Conservation (phyloP, 2,113 vertebrate genomes). For the Grallaria varia region DNA sequence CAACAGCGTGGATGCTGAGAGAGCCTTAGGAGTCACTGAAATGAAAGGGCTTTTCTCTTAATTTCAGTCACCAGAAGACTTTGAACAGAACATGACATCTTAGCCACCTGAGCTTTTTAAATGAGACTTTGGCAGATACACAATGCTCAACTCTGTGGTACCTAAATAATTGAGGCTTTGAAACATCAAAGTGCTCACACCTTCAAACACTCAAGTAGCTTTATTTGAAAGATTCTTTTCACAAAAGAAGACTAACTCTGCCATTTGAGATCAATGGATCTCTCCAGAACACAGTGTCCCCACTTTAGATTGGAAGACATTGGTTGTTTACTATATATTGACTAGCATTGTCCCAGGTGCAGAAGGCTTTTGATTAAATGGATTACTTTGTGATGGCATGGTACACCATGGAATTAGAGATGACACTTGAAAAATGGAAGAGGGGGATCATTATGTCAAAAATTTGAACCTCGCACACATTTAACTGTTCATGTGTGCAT, state of each 20-base stretch:
- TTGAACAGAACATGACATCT: slow-evolving; percentile 73
- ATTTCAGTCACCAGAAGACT: slow-evolving; percentile 71
- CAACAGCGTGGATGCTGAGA: slow-evolving; percentile 47
- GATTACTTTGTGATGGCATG: slow-evolving; percentile 21
- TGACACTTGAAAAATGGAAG: neutral
- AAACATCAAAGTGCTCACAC: slow-evolving; percentile 77
- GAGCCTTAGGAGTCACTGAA: slow-evolving; percentile 59
- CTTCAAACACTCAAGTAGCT: slow-evolving; percentile 76
- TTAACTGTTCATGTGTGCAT: neutral
- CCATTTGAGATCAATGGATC: slow-evolving; percentile 74
- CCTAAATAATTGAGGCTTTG: slow-evolving; percentile 80
- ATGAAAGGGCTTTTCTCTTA: slow-evolving; percentile 72
- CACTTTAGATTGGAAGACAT: slow-evolving; percentile 56
- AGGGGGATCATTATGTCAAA: neutral
- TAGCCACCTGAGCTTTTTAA: slow-evolving; percentile 70
- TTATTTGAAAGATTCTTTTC: slow-evolving; percentile 74
- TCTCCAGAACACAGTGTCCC: slow-evolving; percentile 41
- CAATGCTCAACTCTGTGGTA: slow-evolving; percentile 70
- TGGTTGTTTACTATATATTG: slow-evolving; percentile 64
- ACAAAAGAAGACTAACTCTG: slow-evolving; percentile 67
- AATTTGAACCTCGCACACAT: neutral
- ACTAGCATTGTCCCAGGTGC: slow-evolving; percentile 38
- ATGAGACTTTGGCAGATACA: slow-evolving; percentile 67
- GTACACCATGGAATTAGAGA: slow-evolving; percentile 22
- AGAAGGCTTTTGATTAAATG: slow-evolving; percentile 62